Conservation (phyloP, 2,797 vertebrate species). For the Emys orbicularis region DNA sequence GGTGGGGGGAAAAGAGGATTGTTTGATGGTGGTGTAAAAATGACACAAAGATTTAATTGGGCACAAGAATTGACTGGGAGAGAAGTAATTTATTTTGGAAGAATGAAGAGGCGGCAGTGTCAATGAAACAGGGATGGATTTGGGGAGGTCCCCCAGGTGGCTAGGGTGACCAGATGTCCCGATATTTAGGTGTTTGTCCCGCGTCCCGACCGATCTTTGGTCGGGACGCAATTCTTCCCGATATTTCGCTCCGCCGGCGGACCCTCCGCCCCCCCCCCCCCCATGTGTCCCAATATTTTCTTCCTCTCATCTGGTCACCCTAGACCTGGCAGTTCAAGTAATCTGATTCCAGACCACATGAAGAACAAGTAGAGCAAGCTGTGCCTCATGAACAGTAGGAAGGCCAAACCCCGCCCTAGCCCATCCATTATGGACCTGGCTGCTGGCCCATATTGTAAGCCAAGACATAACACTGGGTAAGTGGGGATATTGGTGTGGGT, state of each 20-base stretch:
- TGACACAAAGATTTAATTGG: fast-evolving
- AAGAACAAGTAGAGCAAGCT: not conserved
- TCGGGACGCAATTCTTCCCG: no score
- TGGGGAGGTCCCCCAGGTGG: not conserved
- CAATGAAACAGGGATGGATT: slow-evolving; percentile 14
- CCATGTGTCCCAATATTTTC: no score
- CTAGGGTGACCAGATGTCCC: no score
- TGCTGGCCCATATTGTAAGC: not conserved
- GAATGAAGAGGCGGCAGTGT: not conserved
- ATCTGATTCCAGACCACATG: not conserved
- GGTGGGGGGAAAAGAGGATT: not conserved
- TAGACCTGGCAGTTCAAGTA: not conserved
- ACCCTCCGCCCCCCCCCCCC: no score
- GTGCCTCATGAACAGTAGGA: not conserved
- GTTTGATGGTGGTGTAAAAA: not conserved
- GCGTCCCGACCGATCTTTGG: no score
- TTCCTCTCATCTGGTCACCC: no score
- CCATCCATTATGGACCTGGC: not conserved
- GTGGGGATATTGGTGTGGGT: not conserved
- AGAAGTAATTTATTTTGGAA: not conserved
- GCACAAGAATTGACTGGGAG: not conserved
- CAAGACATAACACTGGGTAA: not conserved
- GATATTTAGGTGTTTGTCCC: no score
- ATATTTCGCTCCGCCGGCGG: no score
- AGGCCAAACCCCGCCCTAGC: not conserved